A percentile compares a stretch with the other conserved stretches of the same genome.
These are phyloP conservation scores for Microplitis demolitor DNA, from an alignment of 1,140 invertebrate genomes.

Conservation along the genomic window DNA sequence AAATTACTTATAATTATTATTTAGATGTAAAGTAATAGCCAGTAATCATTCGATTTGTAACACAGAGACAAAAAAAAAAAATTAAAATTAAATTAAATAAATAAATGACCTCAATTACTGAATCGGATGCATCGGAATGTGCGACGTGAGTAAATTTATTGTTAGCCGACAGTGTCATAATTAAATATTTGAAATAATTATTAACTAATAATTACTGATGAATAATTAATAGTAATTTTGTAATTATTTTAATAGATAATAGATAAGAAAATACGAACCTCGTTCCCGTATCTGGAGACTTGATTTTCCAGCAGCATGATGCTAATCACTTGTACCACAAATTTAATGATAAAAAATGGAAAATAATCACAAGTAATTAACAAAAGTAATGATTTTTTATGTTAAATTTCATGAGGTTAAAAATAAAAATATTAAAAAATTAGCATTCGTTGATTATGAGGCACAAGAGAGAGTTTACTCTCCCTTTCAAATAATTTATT, in stretches of 20 bases:
- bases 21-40: too few relatives aligned
- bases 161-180: neutral
- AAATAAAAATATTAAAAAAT: too few relatives aligned
- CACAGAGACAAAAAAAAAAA: neutral
- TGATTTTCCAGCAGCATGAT: conserved; percentile 20
- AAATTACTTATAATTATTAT: too few relatives aligned
- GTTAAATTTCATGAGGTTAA: too few relatives aligned
- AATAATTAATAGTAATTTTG: neutral
- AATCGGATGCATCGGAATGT: conserved; percentile 7
- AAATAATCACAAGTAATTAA: neutral
- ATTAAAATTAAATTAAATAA: neutral
- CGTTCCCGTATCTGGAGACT: conserved; percentile 4
- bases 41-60: neutral
- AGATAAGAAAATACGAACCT: neutral
- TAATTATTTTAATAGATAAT: neutral
- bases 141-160: conserved; percentile 15
- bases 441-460: too few relatives aligned
- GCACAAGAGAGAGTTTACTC: too few relatives aligned
- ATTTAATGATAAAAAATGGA: neutral
- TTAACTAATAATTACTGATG: neutral
- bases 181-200: neutral
- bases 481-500: too few relatives aligned
- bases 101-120: neutral
- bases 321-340: conserved; percentile 12
- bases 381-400: neutral